Conservation (phyloP, 2,888 invertebrate genomes). For the Periphyllus acericola region DNA sequence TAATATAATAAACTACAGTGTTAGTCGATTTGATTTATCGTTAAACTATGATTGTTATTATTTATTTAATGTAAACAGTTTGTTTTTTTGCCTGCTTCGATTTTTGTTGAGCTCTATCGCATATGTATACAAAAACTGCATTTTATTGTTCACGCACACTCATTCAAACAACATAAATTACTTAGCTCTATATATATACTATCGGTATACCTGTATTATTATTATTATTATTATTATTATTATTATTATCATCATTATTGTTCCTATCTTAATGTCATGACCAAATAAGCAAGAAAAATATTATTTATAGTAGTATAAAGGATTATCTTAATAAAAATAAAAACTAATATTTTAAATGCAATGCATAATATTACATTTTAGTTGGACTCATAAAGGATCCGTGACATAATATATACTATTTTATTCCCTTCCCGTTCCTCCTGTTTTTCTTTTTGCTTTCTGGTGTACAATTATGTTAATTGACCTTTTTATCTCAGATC, state of each 20-base stretch:
- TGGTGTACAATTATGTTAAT: slow-evolving; percentile 44
- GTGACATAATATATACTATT: neutral
- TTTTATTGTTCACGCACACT: neutral
- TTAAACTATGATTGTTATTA: neutral
- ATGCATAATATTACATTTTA: neutral
- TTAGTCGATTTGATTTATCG: slow-evolving; percentile 27
- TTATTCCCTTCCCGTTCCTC: neutral
- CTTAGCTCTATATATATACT: neutral
- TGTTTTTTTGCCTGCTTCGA: neutral
- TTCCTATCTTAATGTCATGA: neutral
- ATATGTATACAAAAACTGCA: neutral
- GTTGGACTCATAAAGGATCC: neutral
- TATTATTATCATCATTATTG: neutral
- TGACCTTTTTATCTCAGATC: slow-evolving; percentile 35
- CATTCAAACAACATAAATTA: neutral
- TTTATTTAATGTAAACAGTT: neutral
- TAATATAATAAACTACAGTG: neutral
- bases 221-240: neutral
- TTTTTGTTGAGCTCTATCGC: neutral
- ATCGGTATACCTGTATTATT: neutral
- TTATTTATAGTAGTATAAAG: slow-evolving; percentile 24
- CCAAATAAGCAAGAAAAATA: neutral
- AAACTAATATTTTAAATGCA: neutral
- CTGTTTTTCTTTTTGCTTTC: slow-evolving; percentile 4
- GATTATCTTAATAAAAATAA: slow-evolving; percentile 37